phyloP scores from a whole-genome alignment of 2,113 vertebrate genomes.

The Eulacestoma nigropectus region DNA sequence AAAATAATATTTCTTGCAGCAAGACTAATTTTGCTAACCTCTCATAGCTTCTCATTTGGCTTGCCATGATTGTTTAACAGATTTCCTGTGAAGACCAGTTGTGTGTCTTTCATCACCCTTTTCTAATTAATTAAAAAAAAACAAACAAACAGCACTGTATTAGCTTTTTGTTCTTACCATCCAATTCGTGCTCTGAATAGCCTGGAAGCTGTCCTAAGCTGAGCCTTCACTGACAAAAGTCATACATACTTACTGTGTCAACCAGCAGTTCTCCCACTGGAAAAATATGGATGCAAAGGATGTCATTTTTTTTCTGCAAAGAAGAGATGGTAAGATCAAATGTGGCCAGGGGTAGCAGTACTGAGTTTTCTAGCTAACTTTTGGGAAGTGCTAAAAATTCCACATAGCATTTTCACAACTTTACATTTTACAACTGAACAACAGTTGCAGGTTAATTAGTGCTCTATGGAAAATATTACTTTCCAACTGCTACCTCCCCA shows the following conservation, averaged over 20 bases:
- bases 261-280: neutral
- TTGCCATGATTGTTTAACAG: neutral
- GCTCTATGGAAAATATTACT: neutral
- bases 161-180: neutral
- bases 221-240: neutral
- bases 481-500: neutral
- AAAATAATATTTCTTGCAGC: neutral
- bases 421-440: neutral
- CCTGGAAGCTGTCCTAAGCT: neutral
- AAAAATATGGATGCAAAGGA: neutral
- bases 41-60: neutral
- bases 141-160: neutral
- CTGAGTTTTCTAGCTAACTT: neutral
- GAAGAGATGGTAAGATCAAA: neutral
- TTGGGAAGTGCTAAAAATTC: neutral
- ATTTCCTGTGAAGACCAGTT: neutral
- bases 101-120: neutral
- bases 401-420: neutral
- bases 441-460: neutral
- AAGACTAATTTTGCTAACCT: neutral
- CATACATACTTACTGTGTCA: neutral
- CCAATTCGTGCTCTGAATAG: neutral
- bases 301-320: neutral
- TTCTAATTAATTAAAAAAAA: neutral
- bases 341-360: neutral